Conservation (phyloP, 2,113 vertebrate genomes). For the Aleadryas rufinucha region DNA sequence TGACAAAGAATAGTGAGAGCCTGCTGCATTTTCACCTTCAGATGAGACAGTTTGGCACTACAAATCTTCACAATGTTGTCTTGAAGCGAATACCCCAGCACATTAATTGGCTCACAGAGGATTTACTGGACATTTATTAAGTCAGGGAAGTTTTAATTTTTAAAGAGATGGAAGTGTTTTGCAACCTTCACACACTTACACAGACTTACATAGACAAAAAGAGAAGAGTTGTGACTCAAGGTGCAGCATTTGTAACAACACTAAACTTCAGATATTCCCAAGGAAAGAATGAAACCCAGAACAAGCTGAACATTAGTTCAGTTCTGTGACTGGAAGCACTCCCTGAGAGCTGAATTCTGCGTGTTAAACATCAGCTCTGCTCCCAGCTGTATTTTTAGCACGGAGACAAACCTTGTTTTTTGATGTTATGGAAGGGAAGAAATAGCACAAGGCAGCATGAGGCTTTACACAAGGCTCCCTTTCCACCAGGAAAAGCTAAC, state of each 20-base stretch:
- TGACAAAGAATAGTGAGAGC: neutral
- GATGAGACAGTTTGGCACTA: neutral
- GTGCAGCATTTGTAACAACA: neutral
- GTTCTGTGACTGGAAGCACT: neutral
- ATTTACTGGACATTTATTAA: neutral
- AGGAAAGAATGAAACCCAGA: neutral
- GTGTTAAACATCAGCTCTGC: neutral
- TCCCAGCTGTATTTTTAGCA: neutral
- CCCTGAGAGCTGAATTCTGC: neutral
- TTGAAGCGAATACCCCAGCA: neutral
- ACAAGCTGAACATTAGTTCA: rapidly evolving
- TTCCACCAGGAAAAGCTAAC: neutral
- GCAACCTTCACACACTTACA: neutral
- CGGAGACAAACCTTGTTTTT: neutral
- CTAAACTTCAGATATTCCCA: neutral
- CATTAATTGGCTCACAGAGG: neutral
- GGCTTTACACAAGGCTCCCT: neutral
- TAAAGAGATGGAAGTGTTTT: neutral
- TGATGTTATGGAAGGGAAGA: neutral
- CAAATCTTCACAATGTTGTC: neutral
- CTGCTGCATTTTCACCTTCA: neutral
- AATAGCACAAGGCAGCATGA: neutral
- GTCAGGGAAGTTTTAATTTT: neutral
- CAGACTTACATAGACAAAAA: neutral
- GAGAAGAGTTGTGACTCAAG: neutral